phyloP scores from a whole-genome alignment of 2,888 invertebrate species.

The Dynastes tityus region DNA sequence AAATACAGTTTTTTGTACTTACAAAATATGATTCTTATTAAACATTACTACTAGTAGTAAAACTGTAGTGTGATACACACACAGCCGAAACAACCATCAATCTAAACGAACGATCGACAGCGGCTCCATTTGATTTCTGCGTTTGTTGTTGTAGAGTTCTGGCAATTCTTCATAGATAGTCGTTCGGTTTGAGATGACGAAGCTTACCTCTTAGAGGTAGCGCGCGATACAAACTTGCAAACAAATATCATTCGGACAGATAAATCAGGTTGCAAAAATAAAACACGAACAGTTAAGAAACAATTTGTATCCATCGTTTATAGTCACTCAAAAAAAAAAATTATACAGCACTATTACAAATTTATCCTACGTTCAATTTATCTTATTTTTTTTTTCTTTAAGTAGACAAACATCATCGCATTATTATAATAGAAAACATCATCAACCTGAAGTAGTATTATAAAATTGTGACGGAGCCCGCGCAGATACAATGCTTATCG shows the following conservation, averaged over 20 bases:
- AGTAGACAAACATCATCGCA: constrained; percentile 52
- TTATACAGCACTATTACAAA: constrained; percentile 69
- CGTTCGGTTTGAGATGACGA: constrained; percentile 39
- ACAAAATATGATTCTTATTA: constrained; percentile 54
- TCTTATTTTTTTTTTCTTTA: constrained; percentile 61
- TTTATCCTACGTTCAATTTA: constrained; percentile 65
- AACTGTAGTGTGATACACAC: constrained; percentile 53
- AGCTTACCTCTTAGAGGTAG: constrained; percentile 49
- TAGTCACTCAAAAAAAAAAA: constrained; percentile 69
- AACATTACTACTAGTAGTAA: constrained; percentile 53
- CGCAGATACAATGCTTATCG: constrained; percentile 51
- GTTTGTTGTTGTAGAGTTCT: constrained; percentile 27
- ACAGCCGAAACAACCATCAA: constrained; percentile 49
- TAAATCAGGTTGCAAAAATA: constrained; percentile 56
- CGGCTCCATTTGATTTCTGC: constrained; percentile 47
- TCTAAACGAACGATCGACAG: constrained; percentile 48
- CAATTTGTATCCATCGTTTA: constrained; percentile 69
- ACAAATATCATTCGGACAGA: constrained; percentile 42
- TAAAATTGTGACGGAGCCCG: constrained; percentile 51
- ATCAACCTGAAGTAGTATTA: constrained; percentile 51
- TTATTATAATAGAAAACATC: constrained; percentile 50
- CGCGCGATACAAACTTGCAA: constrained; percentile 40
- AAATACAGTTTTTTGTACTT: constrained; percentile 54
- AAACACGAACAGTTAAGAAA: constrained; percentile 64
- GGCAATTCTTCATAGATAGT: constrained; percentile 27